These are phyloP conservation scores for Leucophenga montana DNA, from an alignment of 2,888 invertebrate species.

Conservation along the genomic window DNA sequence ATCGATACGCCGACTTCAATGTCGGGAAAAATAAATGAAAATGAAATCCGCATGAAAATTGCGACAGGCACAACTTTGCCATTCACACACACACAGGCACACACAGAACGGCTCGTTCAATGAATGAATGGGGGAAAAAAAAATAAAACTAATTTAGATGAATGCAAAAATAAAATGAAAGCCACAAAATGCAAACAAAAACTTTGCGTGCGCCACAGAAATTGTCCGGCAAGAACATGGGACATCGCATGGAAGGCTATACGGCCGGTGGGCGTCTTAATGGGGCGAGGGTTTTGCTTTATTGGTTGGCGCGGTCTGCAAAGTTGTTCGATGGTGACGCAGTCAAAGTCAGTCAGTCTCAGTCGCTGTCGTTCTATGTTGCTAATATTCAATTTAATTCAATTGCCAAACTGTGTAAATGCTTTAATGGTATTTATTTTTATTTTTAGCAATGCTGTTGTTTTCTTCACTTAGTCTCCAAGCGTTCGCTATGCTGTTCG, in stretches of 20 bases:
- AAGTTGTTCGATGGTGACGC: not conserved
- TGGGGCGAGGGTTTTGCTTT: not conserved
- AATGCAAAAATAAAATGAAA: constrained; percentile 30
- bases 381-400: constrained; percentile 57
- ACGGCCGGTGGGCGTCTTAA: not conserved
- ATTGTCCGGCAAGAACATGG: not conserved
- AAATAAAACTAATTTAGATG: constrained; percentile 28
- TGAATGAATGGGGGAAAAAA: not conserved
- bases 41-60: constrained; percentile 8
- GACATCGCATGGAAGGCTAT: not conserved
- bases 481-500: no score
- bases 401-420: constrained; percentile 55
- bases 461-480: not conserved
- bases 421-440: constrained; percentile 49
- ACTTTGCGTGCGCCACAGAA: constrained; percentile 12
- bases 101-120: no score
- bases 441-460: constrained; percentile 13
- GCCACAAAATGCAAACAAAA: constrained; percentile 26
- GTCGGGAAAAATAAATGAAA: constrained; percentile 14
- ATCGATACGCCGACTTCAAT: not conserved
- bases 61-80: not conserved
- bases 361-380: constrained; percentile 12
- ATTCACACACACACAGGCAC: not conserved
- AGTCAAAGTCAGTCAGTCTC: no score
- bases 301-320: constrained; percentile 1